Percentiles rank a stretch among this genome's conserved stretches.
phyloP scores from a whole-genome alignment of 2,797 vertebrate species.

The Xyrichtys novacula region DNA sequence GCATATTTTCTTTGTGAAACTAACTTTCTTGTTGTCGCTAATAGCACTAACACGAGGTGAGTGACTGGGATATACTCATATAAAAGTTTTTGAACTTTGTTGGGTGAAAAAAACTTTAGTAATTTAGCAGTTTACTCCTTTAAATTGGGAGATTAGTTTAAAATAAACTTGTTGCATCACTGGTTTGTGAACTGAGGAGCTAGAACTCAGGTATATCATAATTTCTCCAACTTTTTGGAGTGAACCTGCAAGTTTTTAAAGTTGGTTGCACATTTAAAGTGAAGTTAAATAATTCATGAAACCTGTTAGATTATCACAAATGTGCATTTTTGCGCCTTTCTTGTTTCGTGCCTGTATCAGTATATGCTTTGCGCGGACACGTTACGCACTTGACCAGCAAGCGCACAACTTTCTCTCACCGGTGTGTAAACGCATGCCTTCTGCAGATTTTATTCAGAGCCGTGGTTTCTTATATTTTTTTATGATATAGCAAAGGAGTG shows the following conservation, averaged over 20 bases:
- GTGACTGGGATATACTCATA: conserved; percentile 26
- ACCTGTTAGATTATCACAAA: conserved; percentile 33
- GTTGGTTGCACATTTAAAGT: background rate
- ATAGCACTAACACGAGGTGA: conserved; percentile 82
- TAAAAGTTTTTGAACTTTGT: background rate
- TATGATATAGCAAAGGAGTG: conserved; percentile 56
- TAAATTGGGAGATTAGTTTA: background rate
- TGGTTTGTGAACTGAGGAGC: background rate
- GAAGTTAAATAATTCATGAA: background rate
- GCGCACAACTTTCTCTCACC: conserved; percentile 47
- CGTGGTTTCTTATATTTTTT: background rate
- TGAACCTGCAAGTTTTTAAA: background rate
- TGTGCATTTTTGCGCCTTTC: background rate
- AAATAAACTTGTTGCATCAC: conserved; percentile 28
- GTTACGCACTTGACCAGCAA: conserved; percentile 35
- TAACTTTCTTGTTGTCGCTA: conserved; percentile 82
- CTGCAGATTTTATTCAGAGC: conserved; percentile 46
- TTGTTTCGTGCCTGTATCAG: background rate
- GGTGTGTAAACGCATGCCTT: conserved; percentile 43
- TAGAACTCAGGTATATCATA: background rate
- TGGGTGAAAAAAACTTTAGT: background rate
- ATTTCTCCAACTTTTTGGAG: background rate
- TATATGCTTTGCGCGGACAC: conserved; percentile 7
- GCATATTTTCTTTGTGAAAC: conserved; percentile 83
- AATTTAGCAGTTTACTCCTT: background rate